A percentile compares a stretch with the other conserved stretches of the same genome.
Conservation (phyloP, 2,113 vertebrate genomes). For the Paramisgurnus dabryanus region DNA sequence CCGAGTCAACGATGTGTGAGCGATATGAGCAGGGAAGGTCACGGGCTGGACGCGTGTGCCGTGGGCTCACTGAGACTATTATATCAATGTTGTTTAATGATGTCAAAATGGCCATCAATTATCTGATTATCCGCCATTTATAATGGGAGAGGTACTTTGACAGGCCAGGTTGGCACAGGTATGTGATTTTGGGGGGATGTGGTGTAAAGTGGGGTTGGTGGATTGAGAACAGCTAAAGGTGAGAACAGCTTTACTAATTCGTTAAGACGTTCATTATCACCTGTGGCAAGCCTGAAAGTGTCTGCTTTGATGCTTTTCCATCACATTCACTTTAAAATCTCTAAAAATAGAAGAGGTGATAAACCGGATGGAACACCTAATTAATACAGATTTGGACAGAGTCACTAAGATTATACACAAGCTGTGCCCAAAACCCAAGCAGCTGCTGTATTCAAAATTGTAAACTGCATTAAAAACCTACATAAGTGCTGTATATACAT, state of each 20-base stretch:
- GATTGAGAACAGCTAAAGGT: constrained; percentile 19
- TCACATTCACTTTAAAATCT: not conserved
- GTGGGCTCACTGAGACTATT: constrained; percentile 8
- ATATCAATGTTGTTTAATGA: constrained; percentile 6
- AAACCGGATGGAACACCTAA: not conserved
- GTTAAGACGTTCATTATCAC: constrained; percentile 48
- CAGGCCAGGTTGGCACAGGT: constrained; percentile 22
- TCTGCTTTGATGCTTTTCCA: constrained; percentile 23
- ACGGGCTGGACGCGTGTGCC: not conserved
- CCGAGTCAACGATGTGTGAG: constrained; percentile 18
- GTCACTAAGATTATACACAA: no score
- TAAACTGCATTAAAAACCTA: no score
- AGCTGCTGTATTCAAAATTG: no score
- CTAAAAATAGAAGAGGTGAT: not conserved
- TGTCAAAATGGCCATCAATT: constrained; percentile 15
- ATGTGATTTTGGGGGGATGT: constrained; percentile 18
- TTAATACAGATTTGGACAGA: constrained; percentile 21
- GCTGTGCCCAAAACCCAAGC: no score
- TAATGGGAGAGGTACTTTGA: not conserved
- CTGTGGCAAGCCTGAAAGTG: constrained; percentile 18
- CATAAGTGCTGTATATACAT: no score
- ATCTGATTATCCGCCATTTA: not conserved
- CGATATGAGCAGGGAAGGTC: constrained; percentile 21
- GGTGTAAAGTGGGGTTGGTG: constrained; percentile 1
- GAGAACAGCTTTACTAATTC: constrained; percentile 44